Evolutionary conservation across 2,888 invertebrate species (phyloP), one percentile per base, ranked within the genome.

Genomic region (Drosophila affinis): DNA sequence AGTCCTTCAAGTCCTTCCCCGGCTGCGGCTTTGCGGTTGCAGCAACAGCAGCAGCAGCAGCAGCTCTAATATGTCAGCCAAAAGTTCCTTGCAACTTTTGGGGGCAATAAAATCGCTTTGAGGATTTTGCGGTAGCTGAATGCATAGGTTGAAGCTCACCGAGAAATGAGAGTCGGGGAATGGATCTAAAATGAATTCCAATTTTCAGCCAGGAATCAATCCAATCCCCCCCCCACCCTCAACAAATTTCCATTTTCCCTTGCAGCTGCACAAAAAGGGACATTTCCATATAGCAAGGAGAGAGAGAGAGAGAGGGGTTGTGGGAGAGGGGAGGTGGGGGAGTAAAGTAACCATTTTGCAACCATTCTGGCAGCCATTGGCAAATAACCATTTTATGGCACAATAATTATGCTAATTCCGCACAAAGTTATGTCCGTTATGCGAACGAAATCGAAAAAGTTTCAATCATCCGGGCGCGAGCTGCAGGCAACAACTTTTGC

Each of bases 381-480:
- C 84, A 59, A 73, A 72, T 64, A 61, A 62, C 81, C 76, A 78
- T 84, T 84, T 87, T 82, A 69, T 81, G 64, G 75, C 81, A 84
- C 79, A 84, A 84, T 87, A 84, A 84, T 84, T 84, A 84, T 84
- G 87, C 87, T 84, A 87, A 84, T 84, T 84, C 76, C 39, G 56
- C 54, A 58, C 39, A 87, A 83, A 83, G 85, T 83, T 83, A 52
- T 68, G 72, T 61, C 61, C 69, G 61, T 55, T 83, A 81, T 87
- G 87, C 85, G 88, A 77, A 73, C 76, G 87, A 83, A 83, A 83
- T 83, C 87, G 87, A 83, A 83, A 83, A 83, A 83, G 83, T 83
- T 83, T 83, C 87, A 85, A 87, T 87, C 87, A 77, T 72, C 62
- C 72, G 74, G 12, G 74, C 34, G 77, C 75, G 57, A 68, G 62